Evolutionary conservation across 2,888 invertebrate species (phyloP).

Genomic region (Eilema depressum): DNA sequence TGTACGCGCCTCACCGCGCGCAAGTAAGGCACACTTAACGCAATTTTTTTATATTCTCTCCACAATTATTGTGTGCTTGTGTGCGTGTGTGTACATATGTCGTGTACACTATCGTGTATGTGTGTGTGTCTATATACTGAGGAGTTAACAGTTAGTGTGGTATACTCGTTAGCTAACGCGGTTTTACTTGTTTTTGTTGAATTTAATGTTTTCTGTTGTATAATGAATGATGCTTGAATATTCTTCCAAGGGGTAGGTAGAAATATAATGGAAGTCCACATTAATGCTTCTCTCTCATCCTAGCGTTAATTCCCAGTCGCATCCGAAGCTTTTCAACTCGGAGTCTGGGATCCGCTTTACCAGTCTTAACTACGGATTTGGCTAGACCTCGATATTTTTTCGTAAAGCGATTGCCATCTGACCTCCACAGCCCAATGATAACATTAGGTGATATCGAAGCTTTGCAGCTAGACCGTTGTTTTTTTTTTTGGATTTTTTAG

Average conservation of each 20-base stretch:
- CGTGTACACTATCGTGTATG: constrained; percentile 39
- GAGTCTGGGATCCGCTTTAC: too few relatives aligned
- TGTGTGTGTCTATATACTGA: constrained; percentile 51
- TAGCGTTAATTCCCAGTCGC: too few relatives aligned
- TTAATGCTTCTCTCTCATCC: too few relatives aligned
- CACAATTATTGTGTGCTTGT: constrained; percentile 74
- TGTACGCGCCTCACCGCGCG: constrained; percentile 71
- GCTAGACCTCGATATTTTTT: too few relatives aligned
- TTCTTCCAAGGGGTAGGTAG: not conserved
- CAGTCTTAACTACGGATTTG: too few relatives aligned
- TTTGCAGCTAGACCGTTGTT: too few relatives aligned
- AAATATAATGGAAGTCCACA: not conserved
- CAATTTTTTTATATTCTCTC: constrained; percentile 82
- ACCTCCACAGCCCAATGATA: too few relatives aligned
- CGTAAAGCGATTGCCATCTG: too few relatives aligned
- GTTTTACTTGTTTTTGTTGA: constrained; percentile 28
- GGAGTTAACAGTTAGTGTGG: constrained; percentile 54
- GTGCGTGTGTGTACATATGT: constrained; percentile 50
- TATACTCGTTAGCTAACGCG: constrained; percentile 28
- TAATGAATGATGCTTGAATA: not conserved
- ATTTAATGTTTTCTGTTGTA: not conserved
- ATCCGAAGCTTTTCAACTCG: too few relatives aligned
- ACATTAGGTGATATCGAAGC: too few relatives aligned
- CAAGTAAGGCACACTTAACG: constrained; percentile 86
- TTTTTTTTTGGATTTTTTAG: too few relatives aligned